Evolutionary conservation across 2,888 invertebrate genomes (phyloP).

Genomic region (Plebejus anna): DNA sequence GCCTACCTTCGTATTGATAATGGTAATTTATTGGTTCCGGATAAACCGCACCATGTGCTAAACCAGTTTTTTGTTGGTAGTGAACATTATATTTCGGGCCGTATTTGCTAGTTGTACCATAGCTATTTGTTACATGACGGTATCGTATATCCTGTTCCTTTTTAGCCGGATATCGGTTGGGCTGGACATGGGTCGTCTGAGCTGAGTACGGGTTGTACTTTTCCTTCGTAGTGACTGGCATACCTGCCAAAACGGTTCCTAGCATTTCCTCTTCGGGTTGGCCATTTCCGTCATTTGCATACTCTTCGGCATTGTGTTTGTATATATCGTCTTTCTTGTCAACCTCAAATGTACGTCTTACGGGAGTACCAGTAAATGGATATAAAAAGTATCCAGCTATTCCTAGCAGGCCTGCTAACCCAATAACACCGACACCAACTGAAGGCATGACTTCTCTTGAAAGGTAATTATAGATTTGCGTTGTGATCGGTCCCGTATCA

Average conservation of each 20-base stretch:
- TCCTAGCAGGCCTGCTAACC: constrained; percentile 86
- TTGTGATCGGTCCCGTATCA: constrained; percentile 80
- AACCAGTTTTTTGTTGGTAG: constrained; percentile 73
- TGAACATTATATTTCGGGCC: constrained; percentile 65
- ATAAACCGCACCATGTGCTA: constrained; percentile 72
- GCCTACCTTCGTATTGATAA: constrained; percentile 65
- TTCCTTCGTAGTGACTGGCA: constrained; percentile 77
- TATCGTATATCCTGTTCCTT: constrained; percentile 72
- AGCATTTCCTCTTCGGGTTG: constrained; percentile 89
- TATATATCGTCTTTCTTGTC: constrained; percentile 83
- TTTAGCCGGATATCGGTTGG: constrained; percentile 60
- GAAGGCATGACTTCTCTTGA: constrained; percentile 90
- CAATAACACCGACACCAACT: constrained; percentile 87
- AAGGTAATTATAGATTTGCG: constrained; percentile 87
- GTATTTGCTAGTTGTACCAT: constrained; percentile 61
- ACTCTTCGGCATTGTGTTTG: constrained; percentile 84
- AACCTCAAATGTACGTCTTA: constrained; percentile 83
- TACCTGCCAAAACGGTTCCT: constrained; percentile 86
- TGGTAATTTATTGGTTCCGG: constrained; percentile 63
- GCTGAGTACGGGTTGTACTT: constrained; percentile 70
- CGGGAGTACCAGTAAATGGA: constrained; percentile 82
- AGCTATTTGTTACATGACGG: constrained; percentile 62
- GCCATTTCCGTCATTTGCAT: constrained; percentile 82
- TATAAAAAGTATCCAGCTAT: constrained; percentile 88
- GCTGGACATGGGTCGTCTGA: constrained; percentile 57